Evolutionary conservation across 2,113 vertebrate genomes (phyloP), one percentile per base, ranked within the genome.

Genomic region (Laticauda laticaudata): DNA sequence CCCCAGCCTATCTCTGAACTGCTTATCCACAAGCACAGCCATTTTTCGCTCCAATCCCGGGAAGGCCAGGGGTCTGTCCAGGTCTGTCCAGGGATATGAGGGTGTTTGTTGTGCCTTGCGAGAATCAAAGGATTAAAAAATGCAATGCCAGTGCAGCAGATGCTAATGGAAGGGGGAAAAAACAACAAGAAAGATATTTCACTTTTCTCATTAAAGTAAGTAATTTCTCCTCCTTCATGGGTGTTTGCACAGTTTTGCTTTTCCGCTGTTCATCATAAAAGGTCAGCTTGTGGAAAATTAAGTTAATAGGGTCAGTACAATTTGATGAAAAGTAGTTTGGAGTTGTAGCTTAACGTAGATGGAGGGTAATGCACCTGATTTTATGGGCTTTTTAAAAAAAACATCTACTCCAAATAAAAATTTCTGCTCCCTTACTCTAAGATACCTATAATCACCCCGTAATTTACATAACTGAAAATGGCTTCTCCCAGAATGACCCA

Each of bases 391-490:
- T 95, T 94, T 96, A 97, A 48, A 48, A 48, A 48, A 51, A 51
- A 96, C 95, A 97, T 97, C 96, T 97, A 95, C 97, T 97, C 96
- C 93, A 96, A 97, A 97, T 97, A 97, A 97, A 59, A 98, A 97
- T 95, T 97, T 96, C 93, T 96, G 92, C 92, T 97, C 88, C 96
- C 94, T 98, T 97, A 86, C 96, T 96, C 94, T 97, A 98, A 98
- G 97, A 98, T 96, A 98, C 94, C 2, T 99, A 98, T 96, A 98
- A 98, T 97, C 97, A 97, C 96, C 98, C 98, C 14, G 88, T 96
- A 91, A 98, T 99, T 98, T 99, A 99, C 97, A 98, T 99, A 94
- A 98, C 98, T 2, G 98, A 98, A 97, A 99, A 98, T 55, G 98
- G 98, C 69, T 98, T 99, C 97, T 97, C 98, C 94, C 98, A 98